A percentile compares a stretch with the other conserved stretches of the same genome.
Conservation (phyloP, 1,140 invertebrate genomes). For the Rhizoglyphus robini region DNA sequence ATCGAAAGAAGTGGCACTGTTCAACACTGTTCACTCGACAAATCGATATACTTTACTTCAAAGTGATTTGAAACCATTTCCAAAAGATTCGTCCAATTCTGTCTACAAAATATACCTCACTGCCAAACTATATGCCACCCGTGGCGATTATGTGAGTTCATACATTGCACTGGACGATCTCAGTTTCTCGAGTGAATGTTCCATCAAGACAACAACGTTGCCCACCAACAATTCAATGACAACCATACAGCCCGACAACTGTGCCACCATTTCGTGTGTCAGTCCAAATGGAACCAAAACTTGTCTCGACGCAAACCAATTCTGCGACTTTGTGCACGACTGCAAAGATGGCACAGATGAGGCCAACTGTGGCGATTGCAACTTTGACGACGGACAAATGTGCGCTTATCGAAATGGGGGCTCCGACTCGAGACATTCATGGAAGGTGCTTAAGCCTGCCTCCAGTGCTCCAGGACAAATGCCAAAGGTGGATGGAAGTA, state of each 20-base stretch:
- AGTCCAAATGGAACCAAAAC: neutral
- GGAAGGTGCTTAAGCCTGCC: neutral
- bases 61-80: too few species aligned
- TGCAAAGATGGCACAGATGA: constrained; percentile 9
- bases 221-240: neutral
- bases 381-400: constrained; percentile 20
- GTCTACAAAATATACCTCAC: too few species aligned
- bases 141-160: neutral
- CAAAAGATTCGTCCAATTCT: too few species aligned
- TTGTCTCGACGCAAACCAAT: neutral
- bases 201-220: neutral
- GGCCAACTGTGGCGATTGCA: constrained; percentile 11
- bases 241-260: neutral
- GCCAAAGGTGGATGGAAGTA: neutral
- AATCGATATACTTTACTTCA: too few species aligned
- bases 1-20: too few species aligned
- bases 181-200: constrained; percentile 12
- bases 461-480: neutral
- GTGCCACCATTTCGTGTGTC: neutral
- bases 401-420: constrained; percentile 18
- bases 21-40: too few species aligned
- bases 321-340: constrained; percentile 2
- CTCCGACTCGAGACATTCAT: too few species aligned
- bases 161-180: constrained; percentile 25
- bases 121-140: neutral